A percentile compares a stretch with the other conserved stretches of the same genome.
Evolutionary conservation across 2,797 vertebrate genomes (phyloP).

Genomic region (Enteromius trimaculatus): DNA sequence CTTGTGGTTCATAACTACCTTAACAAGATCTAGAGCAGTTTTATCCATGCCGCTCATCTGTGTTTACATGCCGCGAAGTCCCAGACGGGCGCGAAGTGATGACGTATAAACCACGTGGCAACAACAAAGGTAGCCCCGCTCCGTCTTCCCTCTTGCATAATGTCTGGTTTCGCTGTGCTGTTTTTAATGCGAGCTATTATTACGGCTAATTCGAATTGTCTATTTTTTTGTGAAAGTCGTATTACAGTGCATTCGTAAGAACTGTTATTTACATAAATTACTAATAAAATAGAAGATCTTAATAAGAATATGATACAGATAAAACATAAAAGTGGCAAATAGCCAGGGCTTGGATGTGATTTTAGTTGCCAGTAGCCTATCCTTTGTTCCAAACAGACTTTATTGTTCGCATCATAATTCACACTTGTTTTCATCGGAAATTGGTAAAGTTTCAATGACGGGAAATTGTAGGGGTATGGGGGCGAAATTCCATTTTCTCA

Average conservation of each 20-base stretch:
- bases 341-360: not conserved
- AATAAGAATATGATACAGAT: not conserved
- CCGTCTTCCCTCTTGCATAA: too few species aligned
- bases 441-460: slow-evolving; percentile 7
- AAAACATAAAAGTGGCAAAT: not conserved
- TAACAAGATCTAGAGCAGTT: slow-evolving; percentile 74
- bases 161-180: too few species aligned
- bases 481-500: slow-evolving; percentile 28
- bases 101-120: slow-evolving; percentile 19
- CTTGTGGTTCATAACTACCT: slow-evolving; percentile 67
- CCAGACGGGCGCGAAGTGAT: slow-evolving; percentile 47
- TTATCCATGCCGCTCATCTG: slow-evolving; percentile 16
- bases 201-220: not conserved
- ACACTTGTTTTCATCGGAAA: slow-evolving; percentile 45
- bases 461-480: slow-evolving; percentile 26
- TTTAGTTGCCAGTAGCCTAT: slow-evolving; percentile 2
- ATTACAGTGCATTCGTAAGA: not conserved
- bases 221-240: not conserved
- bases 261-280: not conserved
- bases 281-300: not conserved
- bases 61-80: slow-evolving; percentile 53
- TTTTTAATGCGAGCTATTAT: not conserved
- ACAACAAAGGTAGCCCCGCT: slow-evolving; percentile 8
- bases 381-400: slow-evolving; percentile 16
- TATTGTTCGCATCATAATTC: slow-evolving; percentile 60